Base-by-base conservation (phyloP, 2,113 vertebrate genomes). In the Elachura formosa region DNA sequence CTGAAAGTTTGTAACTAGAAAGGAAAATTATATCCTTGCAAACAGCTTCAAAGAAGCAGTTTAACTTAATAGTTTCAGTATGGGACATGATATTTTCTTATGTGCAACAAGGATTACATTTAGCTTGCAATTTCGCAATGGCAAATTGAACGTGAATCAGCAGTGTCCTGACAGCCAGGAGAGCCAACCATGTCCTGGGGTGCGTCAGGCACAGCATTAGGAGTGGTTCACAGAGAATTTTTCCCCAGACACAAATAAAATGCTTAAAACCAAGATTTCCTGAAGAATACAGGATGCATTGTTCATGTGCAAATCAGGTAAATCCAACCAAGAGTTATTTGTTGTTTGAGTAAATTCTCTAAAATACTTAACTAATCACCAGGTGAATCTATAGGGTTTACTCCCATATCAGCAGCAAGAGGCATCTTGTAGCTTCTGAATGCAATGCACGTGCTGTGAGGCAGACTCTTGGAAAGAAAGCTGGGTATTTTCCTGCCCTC, bases 1-100 rank as follows among this genome's bases (percentile, higher is more conserved):
- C 59, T 99, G 98, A 98, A 99, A 98, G 96, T 98, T 97, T 18
- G 59, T 96, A 24, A 21, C 89, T 14, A 99, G 98, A 91, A 97
- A 96, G 38, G 94, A 98, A 78, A 98, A 94, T 22, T 96, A 97
- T 90, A 97, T 98, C 78, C 98, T 82, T 99, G 98, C 96, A 98
- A 99, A 96, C 97, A 74, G 73, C 98, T 98, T 67, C 56, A 94
- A 94, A 98, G 98, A 97, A 93, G 58, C 13, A 69, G 58, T 80
- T 96, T 67, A 67, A 55, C 61, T 58, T 79, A 79, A 64, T 19
- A 16, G 31, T 73, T 96, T 17, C 58, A 80, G 5, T 82, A n/a
- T 71, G 29, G 21, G 29, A 59, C 49, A 33, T 33, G 19, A 13
- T 67, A 23, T 83, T 80, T 83, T 82, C 72, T 52, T 49, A 69